phyloP scores from a whole-genome alignment of 2,888 invertebrate species.

The Drosophila sordidula region DNA sequence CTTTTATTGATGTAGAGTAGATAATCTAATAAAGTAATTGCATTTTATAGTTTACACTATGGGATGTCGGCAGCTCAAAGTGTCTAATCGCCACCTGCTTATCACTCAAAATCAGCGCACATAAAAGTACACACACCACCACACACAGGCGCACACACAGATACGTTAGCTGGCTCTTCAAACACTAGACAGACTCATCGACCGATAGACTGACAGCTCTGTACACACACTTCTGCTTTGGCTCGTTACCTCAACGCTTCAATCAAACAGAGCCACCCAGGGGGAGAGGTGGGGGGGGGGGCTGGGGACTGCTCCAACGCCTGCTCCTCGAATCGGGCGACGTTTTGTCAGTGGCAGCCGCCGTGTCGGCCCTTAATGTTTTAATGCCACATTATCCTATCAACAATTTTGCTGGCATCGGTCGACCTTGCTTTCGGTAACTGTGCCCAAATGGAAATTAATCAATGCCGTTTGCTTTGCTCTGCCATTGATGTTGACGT shows the following conservation, averaged over 20 bases:
- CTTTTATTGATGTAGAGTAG: conserved; percentile 2
- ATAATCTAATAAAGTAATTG: conserved; percentile 48
- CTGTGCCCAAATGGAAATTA: conserved; percentile 69
- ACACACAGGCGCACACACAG: conserved; percentile 8
- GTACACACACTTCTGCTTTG: conserved; percentile 28
- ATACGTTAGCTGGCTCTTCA: conserved; percentile 28
- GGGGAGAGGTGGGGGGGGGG: background rate
- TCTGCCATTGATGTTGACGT: conserved; percentile 49
- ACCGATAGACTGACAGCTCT: conserved; percentile 35
- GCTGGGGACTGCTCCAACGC: background rate
- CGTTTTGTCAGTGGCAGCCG: conserved; percentile 17
- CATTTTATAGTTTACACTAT: conserved; percentile 38
- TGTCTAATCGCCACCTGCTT: conserved; percentile 37
- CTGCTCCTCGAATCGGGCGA: conserved; percentile 1
- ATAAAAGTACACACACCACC: conserved; percentile 23
- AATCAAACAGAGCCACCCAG: conserved; percentile 28
- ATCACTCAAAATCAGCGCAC: conserved; percentile 50
- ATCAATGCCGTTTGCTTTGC: conserved; percentile 72
- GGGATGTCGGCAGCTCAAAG: conserved; percentile 26
- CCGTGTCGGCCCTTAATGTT: conserved; percentile 62
- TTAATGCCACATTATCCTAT: conserved; percentile 75
- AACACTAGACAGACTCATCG: conserved; percentile 35
- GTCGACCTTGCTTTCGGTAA: conserved; percentile 60
- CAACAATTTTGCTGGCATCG: conserved; percentile 64
- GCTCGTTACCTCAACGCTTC: conserved; percentile 44